Base-by-base conservation (phyloP, 2,797 vertebrate genomes). In the Hirundo rustica region DNA sequence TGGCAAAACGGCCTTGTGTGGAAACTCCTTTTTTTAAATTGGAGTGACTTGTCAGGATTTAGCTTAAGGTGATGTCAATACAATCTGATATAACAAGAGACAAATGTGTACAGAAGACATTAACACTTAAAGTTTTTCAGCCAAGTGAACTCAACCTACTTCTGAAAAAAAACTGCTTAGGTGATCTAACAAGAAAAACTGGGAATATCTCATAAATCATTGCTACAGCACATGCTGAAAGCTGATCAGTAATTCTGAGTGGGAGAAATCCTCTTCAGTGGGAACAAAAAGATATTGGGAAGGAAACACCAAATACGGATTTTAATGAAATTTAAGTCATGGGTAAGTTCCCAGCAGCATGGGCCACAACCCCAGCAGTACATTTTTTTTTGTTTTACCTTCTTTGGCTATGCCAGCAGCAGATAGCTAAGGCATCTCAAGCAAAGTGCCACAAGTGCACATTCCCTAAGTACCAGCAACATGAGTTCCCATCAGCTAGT, bases 391-490 rank as follows among this genome's bases (percentile, higher is more conserved):
- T 38, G 14, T 30, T 71, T 76, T 70, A 32, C 8, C 64, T 83
- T 44, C 22, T 54, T 61, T 40, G 16, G 11, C 73, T 76, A 36
- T 12, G 38, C 21, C 12, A 10, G 23, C 8, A 16, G 62, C 5
- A 5, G n/a, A 32, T 14, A 65, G 27, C 29, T 64, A 45, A 57
- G 34, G 42, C 47, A 88, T 13, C 16, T 10, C 27, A 42, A 45
- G 62, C 34, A n/a, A 62, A 83, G n/a, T 18, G 32, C 42, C 3
- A 4, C 45, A 71, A 32, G 30, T 34, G 18, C 9, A 34, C 3
- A 1, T 50, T 83, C n/a, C 47, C 12, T 1, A 0, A 20, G 34
- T 6, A 13, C 38, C 3, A 4, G 40, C 4, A 13, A 11, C 29
- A 44, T 0, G 0, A 58, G 40, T 51, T 82, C 40, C 26, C 47